A percentile compares a stretch with the other conserved stretches of the same genome.
These are phyloP conservation scores for Phasianus colchicus DNA, from an alignment of 2,113 vertebrate species.

Conservation along the genomic window DNA sequence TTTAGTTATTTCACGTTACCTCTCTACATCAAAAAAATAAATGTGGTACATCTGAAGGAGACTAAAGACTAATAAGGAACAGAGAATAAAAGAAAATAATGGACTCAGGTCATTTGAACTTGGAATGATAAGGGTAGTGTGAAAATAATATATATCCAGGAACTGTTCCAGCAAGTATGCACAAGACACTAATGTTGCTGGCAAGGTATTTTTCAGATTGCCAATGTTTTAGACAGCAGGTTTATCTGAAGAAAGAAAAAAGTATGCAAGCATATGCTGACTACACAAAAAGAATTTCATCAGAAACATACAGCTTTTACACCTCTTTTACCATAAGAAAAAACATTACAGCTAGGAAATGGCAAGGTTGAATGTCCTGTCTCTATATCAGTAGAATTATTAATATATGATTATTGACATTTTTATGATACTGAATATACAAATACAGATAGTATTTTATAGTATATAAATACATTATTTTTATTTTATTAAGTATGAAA, in stretches of 20 bases:
- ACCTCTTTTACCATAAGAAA: background rate
- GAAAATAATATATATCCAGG: background rate
- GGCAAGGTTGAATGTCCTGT: background rate
- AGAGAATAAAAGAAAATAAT: background rate
- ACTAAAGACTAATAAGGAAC: background rate
- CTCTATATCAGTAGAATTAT: background rate
- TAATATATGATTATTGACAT: background rate
- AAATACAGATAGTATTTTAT: background rate
- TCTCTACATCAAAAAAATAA: background rate
- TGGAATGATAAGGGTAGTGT: background rate
- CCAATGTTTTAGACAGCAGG: background rate
- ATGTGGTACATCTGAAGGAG: background rate
- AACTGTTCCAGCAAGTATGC: background rate
- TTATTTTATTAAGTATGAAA: background rate
- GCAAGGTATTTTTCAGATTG: background rate
- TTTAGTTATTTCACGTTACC: background rate
- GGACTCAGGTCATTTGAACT: background rate
- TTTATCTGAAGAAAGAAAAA: background rate
- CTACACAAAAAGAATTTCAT: background rate
- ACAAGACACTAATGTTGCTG: fast-evolving
- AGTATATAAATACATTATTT: background rate
- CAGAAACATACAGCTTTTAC: background rate
- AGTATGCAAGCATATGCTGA: background rate
- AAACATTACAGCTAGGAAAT: background rate
- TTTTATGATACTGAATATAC: background rate